These are phyloP conservation scores for Matsumurasca onukii DNA, from an alignment of 1,140 invertebrate genomes.

Conservation along the genomic window DNA sequence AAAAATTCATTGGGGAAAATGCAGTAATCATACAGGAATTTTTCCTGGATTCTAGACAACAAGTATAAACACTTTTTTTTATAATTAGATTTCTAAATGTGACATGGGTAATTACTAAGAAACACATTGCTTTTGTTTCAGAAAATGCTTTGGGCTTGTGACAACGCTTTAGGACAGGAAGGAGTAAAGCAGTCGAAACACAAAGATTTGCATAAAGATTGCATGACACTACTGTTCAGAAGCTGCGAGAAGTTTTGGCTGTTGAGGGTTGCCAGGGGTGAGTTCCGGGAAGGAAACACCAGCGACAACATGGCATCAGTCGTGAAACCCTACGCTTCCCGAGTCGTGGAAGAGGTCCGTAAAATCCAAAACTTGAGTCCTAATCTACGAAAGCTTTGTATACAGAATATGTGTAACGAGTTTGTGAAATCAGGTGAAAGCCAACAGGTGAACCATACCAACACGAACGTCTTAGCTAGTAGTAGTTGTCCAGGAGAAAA, in stretches of 20 bases:
- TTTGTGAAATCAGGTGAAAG: neutral
- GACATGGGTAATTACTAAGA: no score
- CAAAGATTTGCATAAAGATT: constrained; percentile 62
- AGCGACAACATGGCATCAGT: constrained; percentile 34
- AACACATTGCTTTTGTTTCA: constrained; percentile 52
- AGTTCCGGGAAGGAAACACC: constrained; percentile 7
- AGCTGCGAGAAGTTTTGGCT: constrained; percentile 27
- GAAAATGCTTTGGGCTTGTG: constrained; percentile 71
- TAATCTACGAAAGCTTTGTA: neutral
- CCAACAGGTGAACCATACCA: neutral
- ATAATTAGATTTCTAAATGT: no score
- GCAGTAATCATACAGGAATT: no score
- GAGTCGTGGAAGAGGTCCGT: neutral
- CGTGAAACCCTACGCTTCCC: constrained; percentile 8
- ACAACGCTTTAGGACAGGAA: constrained; percentile 61
- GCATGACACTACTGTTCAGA: constrained; percentile 47
- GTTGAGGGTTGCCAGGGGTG: neutral
- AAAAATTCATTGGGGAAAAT: no score
- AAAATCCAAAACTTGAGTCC: neutral
- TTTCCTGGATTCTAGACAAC: no score
- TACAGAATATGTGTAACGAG: neutral
- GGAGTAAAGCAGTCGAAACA: constrained; percentile 63
- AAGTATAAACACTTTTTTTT: no score
- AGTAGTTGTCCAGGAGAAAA: no score
- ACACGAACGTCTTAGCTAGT: no score